Base-by-base conservation (phyloP, 2,113 vertebrate species). In the Protobothrops flavoviridis region DNA sequence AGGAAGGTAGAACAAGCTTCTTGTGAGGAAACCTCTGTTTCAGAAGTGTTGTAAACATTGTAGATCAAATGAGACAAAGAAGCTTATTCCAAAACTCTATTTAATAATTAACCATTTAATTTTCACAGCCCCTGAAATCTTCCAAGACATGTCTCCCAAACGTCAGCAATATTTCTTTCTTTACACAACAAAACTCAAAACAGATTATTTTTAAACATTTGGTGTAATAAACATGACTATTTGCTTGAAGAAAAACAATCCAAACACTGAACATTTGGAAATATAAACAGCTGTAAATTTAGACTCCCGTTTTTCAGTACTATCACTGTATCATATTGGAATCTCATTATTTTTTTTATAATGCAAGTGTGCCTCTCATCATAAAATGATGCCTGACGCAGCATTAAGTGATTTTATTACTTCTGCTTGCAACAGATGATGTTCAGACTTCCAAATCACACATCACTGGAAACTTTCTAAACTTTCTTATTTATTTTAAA, bases 381-480 rank as follows among this genome's bases (percentile, higher is more conserved):
- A 43, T 81, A 43, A 39, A 74, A 74, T 3, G 13, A 69, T 33
- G 64, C 2, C 61, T 69, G 61, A 69, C 4, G 53, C 24, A 4
- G 0, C 0, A 94, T 86, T 93, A 39, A 91, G 24, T 96, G 93
- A 94, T 48, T 92, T 95, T 52, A 69, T 56, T 90, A 29, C 85
- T 87, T 81, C 90, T 89, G 90, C 92, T 95, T 95, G 96, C 94
- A 94, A 59, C 91, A 94, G 91, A 86, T 95, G 93, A 94, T n/a
- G 53, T 61, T 92, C n/a, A 85, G 95, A 86, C 90, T 92, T 95
- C 88, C 94, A 97, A 94, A 95, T 95, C 94, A 94, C 92, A 96
- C 95, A 56, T 92, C 87, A 94, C 94, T 95, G 91, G 53, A 91
- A 95, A 97, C 81, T 94, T 95, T 94, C 87, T 96, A 96, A 97